phyloP scores from a whole-genome alignment of 1,140 invertebrate species.

The Ectropis grisescens region DNA sequence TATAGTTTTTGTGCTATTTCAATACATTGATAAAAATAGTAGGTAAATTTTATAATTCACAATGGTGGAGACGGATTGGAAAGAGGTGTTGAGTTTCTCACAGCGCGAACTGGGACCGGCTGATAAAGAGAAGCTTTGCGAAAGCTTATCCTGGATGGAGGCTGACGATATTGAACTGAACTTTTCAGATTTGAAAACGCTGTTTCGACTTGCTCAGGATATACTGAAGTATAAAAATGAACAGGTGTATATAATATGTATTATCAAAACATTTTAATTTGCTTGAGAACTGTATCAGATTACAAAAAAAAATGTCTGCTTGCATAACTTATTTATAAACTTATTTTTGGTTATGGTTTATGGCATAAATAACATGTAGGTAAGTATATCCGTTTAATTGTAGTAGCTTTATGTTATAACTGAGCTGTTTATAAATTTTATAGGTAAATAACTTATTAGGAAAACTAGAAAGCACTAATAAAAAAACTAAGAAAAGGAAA shows the following conservation, averaged over 20 bases:
- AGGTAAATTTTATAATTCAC: too few relatives aligned
- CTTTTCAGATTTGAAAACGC: constrained; percentile 64
- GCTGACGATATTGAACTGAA: constrained; percentile 70
- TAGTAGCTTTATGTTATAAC: too few relatives aligned
- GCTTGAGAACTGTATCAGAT: neutral
- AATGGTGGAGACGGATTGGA: constrained; percentile 72
- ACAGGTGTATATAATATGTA: constrained; percentile 72
- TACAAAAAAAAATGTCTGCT: constrained; percentile 16
- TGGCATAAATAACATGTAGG: too few relatives aligned
- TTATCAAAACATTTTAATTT: too few relatives aligned
- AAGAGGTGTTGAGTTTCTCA: constrained; percentile 69
- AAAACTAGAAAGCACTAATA: constrained; percentile 25
- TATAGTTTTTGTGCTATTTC: too few relatives aligned
- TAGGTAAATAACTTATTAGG: constrained; percentile 43
- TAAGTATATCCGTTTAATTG: too few relatives aligned
- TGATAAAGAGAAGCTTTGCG: constrained; percentile 75
- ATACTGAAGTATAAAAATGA: constrained; percentile 76
- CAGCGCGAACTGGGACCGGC: constrained; percentile 69
- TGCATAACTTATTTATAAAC: neutral
- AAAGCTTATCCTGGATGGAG: constrained; percentile 72
- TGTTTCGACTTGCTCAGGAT: constrained; percentile 74
- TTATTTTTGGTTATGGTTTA: neutral
- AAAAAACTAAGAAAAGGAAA: constrained; percentile 28
- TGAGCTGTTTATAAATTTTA: too few relatives aligned
- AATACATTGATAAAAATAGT: too few relatives aligned